Conservation (phyloP, 2,797 vertebrate genomes). For the Distichodus sexfasciatus region DNA sequence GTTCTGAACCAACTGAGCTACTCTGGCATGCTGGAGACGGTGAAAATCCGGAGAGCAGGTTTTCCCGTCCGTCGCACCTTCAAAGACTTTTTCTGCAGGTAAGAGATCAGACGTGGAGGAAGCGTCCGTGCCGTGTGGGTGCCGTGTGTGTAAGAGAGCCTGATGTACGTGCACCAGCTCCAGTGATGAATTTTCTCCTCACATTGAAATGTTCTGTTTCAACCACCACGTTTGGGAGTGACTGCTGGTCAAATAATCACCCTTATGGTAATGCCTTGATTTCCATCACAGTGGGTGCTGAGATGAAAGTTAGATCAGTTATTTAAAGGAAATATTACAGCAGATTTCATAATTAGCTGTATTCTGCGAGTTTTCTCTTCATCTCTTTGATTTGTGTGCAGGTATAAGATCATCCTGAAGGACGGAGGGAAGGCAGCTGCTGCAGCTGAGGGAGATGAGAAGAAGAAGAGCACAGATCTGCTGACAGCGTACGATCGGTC, state of each 20-base stretch:
- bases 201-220: no score
- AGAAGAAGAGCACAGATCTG: slow-evolving; percentile 74
- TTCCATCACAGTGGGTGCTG: no score
- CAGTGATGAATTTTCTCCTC: no score
- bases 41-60: slow-evolving; percentile 89
- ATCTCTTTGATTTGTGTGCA: slow-evolving; percentile 47
- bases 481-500: slow-evolving; percentile 77
- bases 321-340: no score
- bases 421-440: slow-evolving; percentile 31
- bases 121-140: no score
- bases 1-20: slow-evolving; percentile 90
- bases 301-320: no score
- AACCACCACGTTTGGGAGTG: no score
- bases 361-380: neutral
- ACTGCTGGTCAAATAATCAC: no score
- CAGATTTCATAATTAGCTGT: no score
- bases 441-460: slow-evolving; percentile 67
- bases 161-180: no score
- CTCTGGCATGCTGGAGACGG: slow-evolving; percentile 92
- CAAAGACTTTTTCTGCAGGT: slow-evolving; percentile 86
- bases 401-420: slow-evolving; percentile 87
- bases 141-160: no score
- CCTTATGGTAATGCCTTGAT: no score
- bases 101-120: slow-evolving; percentile 17
- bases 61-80: slow-evolving; percentile 87